Evolutionary conservation across 35 echinoderm and acorn worm genomes (phyloP), one percentile per base, ranked within the genome.

Genomic region (Acanthaster planci): DNA sequence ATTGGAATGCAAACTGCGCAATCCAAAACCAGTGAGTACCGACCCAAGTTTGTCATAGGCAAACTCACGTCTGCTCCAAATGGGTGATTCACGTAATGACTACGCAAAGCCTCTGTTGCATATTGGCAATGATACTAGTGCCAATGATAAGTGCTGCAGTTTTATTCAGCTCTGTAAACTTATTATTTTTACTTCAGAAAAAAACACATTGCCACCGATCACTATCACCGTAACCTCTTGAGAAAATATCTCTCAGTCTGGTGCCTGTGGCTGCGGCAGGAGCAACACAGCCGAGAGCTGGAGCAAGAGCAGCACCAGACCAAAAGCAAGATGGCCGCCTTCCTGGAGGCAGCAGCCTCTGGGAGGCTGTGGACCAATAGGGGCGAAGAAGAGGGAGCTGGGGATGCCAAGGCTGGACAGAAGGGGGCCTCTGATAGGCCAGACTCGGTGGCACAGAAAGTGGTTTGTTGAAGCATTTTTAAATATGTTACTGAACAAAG

Each of bases 291-390:
- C 26, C 67, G 35, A 5, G 79, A 60, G 40, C 68, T 91, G 22
- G 55, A 57, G 27, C 44, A 97, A 52, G 44, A 88, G 17, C 84
- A 97, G 60, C 21, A 38, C 22, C 59, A 83, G 32, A 92, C 89
- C 17, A 86, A 80, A 77, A 85, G 57, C 80, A 97, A 93, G 81
- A 97, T 97, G 95, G 91, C 92, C 59, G 77, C 88, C 54, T 97
- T 97, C 53, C 75, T 97, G 21, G 91, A 97, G 42, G 95, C 95
- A 31, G 95, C 94, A 51, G 95, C 95, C n/a, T 88, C 88, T 47
- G 95, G 95, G 7, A 93, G 87, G 52, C 82, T 97, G 17, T 97
- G 91, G 95, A 93, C 90, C 42, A 84, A 97, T 56, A 88, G 85
- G 67, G 84, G 83, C 83, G 79, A 84, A 38, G 91, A 76, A 60